Percentiles rank a stretch among this genome's conserved stretches.
phyloP scores from a whole-genome alignment of 2,888 invertebrate species.

The Tinea pellionella region DNA sequence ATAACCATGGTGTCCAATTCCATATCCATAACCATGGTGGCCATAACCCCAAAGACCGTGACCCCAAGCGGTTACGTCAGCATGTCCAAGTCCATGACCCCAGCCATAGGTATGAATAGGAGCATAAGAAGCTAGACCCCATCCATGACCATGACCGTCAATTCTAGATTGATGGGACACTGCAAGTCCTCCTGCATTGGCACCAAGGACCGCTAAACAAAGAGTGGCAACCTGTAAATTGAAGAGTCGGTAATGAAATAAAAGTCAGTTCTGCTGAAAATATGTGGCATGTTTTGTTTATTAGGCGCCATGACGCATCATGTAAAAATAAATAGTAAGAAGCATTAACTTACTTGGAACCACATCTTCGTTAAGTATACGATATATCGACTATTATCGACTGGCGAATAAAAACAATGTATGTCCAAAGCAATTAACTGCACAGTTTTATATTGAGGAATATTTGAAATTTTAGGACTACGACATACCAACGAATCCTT shows the following conservation, averaged over 20 bases:
- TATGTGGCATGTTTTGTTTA: too few relatives aligned
- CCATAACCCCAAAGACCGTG: conserved; percentile 9
- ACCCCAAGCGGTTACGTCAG: neutral
- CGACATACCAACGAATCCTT: conserved; percentile 13
- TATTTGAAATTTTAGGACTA: conserved; percentile 1
- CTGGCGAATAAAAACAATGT: conserved; percentile 19
- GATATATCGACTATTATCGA: conserved; percentile 39
- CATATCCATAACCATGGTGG: conserved; percentile 16
- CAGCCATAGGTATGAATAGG: neutral
- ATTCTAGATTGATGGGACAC: conserved; percentile 34
- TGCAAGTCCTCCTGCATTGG: conserved; percentile 31
- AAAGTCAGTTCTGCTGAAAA: too few relatives aligned
- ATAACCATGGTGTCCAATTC: neutral
- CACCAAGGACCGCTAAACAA: conserved; percentile 30
- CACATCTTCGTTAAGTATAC: conserved; percentile 37
- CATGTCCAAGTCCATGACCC: conserved; percentile 7
- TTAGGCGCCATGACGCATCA: too few relatives aligned
- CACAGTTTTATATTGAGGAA: conserved; percentile 13
- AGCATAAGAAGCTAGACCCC: conserved; percentile 16
- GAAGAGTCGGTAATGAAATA: too few relatives aligned
- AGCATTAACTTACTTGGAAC: conserved; percentile 26
- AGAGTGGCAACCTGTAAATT: conserved; percentile 29
- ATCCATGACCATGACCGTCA: conserved; percentile 20
- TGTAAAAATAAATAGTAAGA: too few relatives aligned
- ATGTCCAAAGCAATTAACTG: neutral